Base-by-base conservation (phyloP, 2,888 invertebrate genomes). In the Drosophila multiciliata region DNA sequence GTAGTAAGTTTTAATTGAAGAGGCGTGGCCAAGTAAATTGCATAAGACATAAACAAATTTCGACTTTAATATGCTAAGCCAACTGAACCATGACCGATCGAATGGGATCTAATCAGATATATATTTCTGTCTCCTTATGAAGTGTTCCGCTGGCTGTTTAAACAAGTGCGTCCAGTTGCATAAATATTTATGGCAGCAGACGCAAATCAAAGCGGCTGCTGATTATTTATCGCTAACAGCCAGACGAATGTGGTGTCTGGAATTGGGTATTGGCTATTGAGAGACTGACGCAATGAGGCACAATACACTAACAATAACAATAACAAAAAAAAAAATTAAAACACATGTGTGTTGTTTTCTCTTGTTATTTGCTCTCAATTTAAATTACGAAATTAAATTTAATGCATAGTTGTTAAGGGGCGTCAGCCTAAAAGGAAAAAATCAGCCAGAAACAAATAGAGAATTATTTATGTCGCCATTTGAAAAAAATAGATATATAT, bases 381-480 rank as follows among this genome's bases (percentile, higher is more conserved):
- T 66, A 74, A 49, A 78, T 64, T 75, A 63, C 60, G 38, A 74
- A 85, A 66, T 87, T 71, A 73, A 83, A 76, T 78, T 80, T 79
- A 82, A 86, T 79, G 83, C 87, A 83, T 82, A 82, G 80, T 86
- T 86, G 79, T 82, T 76, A 67, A 68, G 66, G 57, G 60, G 68
- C 65, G 66, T 64, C 53, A 61, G 58, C 64, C 29, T 45, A 45
- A 60, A 52, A 65, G 17, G 59, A 67, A 68, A 74, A 20, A 63
- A 50, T 58, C 40, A 17, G 49, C 26, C 32, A 26, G 49, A 58
- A 64, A 48, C 45, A 74, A 52, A 73, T 45, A 58, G 48, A 55
- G 68, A 72, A 80, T 66, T 80, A 20, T 70, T 57, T 68, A 60
- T 78, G 82, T 64, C 69, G 73, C 65, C 52, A 67, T 52, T 65